A percentile compares a stretch with the other conserved stretches of the same genome.
Evolutionary conservation across 2,888 invertebrate species (phyloP).

Genomic region (Aethes cnicana): DNA sequence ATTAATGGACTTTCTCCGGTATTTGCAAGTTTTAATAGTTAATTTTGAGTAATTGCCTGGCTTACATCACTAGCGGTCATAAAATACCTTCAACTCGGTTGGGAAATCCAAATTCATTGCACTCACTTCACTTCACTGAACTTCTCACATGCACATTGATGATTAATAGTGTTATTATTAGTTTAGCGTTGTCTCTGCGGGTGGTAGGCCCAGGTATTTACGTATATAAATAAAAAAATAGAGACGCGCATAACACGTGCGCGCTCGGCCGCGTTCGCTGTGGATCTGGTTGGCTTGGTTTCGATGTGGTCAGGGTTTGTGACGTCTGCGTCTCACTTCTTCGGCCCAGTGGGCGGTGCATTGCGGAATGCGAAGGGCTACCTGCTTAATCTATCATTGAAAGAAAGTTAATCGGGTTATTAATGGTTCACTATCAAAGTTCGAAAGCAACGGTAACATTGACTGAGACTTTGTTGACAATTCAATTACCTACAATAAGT

Average conservation of each 20-base stretch:
- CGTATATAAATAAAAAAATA: conserved; percentile 27
- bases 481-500: neutral
- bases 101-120: conserved; percentile 28
- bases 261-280: conserved; percentile 37
- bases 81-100: conserved; percentile 16
- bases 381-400: conserved; percentile 28
- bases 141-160: conserved; percentile 29
- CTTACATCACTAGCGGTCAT: conserved; percentile 10
- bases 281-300: conserved; percentile 36
- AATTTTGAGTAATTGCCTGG: conserved; percentile 14
- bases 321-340: too few species aligned
- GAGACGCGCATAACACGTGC: conserved; percentile 38
- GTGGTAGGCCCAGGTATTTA: conserved; percentile 48
- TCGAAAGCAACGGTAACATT: neutral
- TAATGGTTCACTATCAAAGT: conserved; percentile 10
- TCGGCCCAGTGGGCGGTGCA: conserved; percentile 22
- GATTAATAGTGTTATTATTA: conserved; percentile 55
- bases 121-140: conserved; percentile 30
- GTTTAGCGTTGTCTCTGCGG: conserved; percentile 53
- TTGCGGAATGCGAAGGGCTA: conserved; percentile 25
- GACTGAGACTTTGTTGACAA: neutral
- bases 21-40: conserved; percentile 19
- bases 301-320: too few species aligned
- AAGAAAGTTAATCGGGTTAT: conserved; percentile 29
- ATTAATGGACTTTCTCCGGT: conserved; percentile 24